Evolutionary conservation across 2,113 vertebrate genomes (phyloP).

Genomic region (Perognathus longimembris): DNA sequence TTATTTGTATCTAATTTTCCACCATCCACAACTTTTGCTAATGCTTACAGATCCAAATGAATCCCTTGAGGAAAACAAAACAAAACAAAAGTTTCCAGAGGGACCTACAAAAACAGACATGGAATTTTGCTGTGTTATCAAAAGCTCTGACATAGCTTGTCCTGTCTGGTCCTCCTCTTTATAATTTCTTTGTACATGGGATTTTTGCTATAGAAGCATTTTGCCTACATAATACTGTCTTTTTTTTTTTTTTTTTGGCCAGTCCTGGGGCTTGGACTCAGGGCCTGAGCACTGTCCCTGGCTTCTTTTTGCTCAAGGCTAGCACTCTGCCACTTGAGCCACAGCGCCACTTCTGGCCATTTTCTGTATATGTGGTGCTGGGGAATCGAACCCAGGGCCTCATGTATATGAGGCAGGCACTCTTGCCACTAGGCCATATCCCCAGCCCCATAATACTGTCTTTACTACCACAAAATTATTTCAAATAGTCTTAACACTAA

Average conservation of each 20-base stretch:
- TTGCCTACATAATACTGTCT: not conserved
- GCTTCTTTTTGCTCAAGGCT: too few species aligned
- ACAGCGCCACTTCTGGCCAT: too few species aligned
- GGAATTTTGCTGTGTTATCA: constrained; percentile 37
- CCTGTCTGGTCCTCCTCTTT: not conserved
- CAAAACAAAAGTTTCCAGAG: constrained; percentile 6
- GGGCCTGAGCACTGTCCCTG: too few species aligned
- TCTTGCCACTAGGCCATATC: too few species aligned
- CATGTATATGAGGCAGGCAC: too few species aligned
- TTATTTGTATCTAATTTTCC: constrained; percentile 42
- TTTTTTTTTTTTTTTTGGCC: too few species aligned
- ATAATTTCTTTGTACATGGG: not conserved
- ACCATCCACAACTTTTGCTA: constrained; percentile 1
- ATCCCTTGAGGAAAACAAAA: constrained; percentile 13
- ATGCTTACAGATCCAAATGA: constrained; percentile 53
- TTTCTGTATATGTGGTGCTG: too few species aligned
- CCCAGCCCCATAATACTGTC: not conserved
- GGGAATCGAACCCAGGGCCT: too few species aligned
- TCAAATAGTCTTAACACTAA: not conserved
- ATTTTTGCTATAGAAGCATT: not conserved
- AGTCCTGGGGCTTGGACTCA: too few species aligned
- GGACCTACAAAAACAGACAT: not conserved
- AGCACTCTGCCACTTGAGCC: too few species aligned
- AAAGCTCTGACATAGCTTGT: not conserved
- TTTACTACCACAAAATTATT: constrained; percentile 19